Conservation (phyloP, 2,888 invertebrate species). For the Drosophila borealis region DNA sequence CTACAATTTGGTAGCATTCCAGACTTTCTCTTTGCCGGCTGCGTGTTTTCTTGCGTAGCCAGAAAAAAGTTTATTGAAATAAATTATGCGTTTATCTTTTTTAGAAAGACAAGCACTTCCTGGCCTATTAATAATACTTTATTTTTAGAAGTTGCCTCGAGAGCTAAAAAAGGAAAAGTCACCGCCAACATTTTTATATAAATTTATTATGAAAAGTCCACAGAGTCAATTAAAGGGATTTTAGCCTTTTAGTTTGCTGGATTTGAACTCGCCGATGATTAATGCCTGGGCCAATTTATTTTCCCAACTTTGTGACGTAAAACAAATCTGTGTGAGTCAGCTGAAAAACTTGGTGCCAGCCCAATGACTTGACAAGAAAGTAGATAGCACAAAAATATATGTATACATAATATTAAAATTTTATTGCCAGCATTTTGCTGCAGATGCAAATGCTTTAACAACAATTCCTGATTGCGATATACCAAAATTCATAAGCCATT, state of each 20-base stretch:
- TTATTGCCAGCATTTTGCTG: conserved; percentile 36
- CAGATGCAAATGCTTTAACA: conserved; percentile 36
- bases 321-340: conserved; percentile 30
- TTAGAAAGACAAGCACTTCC: neutral
- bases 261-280: conserved; percentile 31
- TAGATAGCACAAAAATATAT: conserved; percentile 26
- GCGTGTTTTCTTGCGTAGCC: neutral
- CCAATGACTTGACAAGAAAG: conserved; percentile 29
- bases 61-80: conserved; percentile 10
- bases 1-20: conserved; percentile 7
- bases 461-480: conserved; percentile 11
- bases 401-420: conserved; percentile 35
- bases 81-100: conserved; percentile 27
- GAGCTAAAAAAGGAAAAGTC: neutral
- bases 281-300: conserved; percentile 26
- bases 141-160: conserved; percentile 13
- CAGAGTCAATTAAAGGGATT: conserved; percentile 19
- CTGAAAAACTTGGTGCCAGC: conserved; percentile 28
- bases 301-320: conserved; percentile 6
- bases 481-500: conserved; percentile 40
- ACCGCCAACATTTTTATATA: conserved; percentile 14
- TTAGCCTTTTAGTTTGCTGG: conserved; percentile 1
- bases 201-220: conserved; percentile 1
- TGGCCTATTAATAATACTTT: conserved; percentile 24
- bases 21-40: conserved; percentile 4